A percentile compares a stretch with the other conserved stretches of the same genome.
phyloP scores from a whole-genome alignment of 92 coral and sea anemone genomes.

The Phenganax stokvisi region DNA sequence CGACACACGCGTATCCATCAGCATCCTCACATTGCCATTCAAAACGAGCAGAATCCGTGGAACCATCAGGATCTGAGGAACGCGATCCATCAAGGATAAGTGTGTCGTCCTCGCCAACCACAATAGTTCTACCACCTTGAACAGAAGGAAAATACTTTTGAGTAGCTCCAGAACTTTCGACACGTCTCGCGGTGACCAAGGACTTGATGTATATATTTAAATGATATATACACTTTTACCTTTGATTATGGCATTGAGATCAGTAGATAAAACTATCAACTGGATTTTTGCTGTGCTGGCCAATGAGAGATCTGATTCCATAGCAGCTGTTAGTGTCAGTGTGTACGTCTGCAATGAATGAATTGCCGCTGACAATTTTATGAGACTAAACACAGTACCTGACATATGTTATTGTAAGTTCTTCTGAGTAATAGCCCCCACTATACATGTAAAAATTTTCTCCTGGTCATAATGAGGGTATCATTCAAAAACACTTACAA shows the following conservation, averaged over 20 bases:
- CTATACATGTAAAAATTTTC: neutral
- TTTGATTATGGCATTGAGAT: conserved; percentile 45
- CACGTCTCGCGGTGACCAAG: no score
- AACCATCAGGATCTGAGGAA: conserved; percentile 56
- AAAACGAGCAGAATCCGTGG: conserved; percentile 29
- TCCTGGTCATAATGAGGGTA: neutral
- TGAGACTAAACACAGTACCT: no score
- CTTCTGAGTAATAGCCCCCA: neutral
- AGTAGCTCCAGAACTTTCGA: no score
- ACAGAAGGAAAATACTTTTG: neutral
- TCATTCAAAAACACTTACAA: neutral
- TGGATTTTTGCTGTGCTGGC: conserved; percentile 37
- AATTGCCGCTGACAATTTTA: neutral
- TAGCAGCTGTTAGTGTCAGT: conserved; percentile 54
- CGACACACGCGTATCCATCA: conserved; percentile 48
- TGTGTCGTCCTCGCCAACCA: conserved; percentile 47
- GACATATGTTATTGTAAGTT: no score
- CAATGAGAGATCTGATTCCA: conserved; percentile 52
- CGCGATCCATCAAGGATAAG: conserved; percentile 44
- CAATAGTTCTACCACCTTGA: conserved; percentile 40
- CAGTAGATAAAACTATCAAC: conserved; percentile 48
- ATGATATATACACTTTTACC: conserved; percentile 29
- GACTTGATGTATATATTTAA: no score
- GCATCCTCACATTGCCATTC: conserved; percentile 55
- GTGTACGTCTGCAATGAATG: conserved; percentile 50